phyloP scores from a whole-genome alignment of 1,140 invertebrate genomes.

The Zaprionus ornatus region DNA sequence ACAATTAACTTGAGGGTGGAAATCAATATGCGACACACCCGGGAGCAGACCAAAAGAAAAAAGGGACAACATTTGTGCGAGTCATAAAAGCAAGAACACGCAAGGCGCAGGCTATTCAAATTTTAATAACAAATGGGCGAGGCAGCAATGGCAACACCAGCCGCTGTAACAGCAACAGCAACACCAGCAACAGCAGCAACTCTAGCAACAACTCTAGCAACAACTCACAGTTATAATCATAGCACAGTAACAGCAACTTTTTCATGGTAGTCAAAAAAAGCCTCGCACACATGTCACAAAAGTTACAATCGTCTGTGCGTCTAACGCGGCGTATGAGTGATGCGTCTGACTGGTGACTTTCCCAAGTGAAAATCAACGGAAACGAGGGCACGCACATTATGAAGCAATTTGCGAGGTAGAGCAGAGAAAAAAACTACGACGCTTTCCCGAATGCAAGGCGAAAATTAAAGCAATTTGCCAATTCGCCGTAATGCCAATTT shows the following conservation, averaged over 20 bases:
- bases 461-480: constrained; percentile 65
- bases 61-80: constrained; percentile 14
- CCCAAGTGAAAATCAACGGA: constrained; percentile 67
- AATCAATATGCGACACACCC: constrained; percentile 41
- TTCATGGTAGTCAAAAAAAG: not conserved
- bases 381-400: constrained; percentile 80
- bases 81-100: constrained; percentile 30
- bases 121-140: constrained; percentile 14
- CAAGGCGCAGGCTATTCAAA: constrained; percentile 31
- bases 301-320: constrained; percentile 1
- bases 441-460: constrained; percentile 61
- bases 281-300: constrained; percentile 23
- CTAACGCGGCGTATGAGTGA: constrained; percentile 43
- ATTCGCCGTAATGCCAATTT: constrained; percentile 11
- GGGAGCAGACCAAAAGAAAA: not conserved
- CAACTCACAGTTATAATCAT: not conserved
- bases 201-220: not conserved
- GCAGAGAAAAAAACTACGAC: not conserved
- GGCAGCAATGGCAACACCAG: not conserved
- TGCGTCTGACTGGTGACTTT: constrained; percentile 62
- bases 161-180: constrained; percentile 5
- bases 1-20: constrained; percentile 24
- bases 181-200: not conserved
- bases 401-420: constrained; percentile 64
- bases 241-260: not conserved